Evolutionary conservation across 2,888 invertebrate genomes (phyloP).

Genomic region (Heliconius ethilla): DNA sequence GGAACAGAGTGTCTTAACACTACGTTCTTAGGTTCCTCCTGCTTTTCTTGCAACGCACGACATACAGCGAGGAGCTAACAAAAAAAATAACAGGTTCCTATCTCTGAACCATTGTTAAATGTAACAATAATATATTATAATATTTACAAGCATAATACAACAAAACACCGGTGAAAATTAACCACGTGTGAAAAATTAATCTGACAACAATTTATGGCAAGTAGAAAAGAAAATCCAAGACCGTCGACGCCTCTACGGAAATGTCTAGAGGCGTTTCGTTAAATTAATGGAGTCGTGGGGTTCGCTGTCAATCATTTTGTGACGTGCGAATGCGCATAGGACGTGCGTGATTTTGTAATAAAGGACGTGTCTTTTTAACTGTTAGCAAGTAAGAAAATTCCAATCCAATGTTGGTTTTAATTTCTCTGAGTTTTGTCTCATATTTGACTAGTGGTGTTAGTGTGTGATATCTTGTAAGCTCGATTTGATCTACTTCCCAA

Average conservation of each 20-base stretch:
- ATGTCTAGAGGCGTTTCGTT: slow-evolving; percentile 26
- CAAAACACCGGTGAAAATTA: neutral
- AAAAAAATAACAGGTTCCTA: no score
- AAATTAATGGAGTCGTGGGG: slow-evolving; percentile 40
- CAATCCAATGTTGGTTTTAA: no score
- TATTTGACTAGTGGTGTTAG: no score
- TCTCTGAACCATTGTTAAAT: no score
- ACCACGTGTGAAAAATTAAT: slow-evolving; percentile 1
- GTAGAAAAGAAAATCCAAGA: slow-evolving; percentile 34
- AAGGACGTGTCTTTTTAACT: neutral
- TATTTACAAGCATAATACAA: neutral
- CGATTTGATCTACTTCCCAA: no score
- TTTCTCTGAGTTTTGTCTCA: no score
- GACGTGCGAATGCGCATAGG: slow-evolving; percentile 29
- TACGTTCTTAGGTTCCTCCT: no score
- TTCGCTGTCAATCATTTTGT: slow-evolving; percentile 37
- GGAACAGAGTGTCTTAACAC: no score
- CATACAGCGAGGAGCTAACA: no score
- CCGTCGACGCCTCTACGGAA: slow-evolving; percentile 32
- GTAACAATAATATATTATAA: neutral
- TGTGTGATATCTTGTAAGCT: no score
- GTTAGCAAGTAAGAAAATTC: neutral
- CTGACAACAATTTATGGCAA: slow-evolving; percentile 19
- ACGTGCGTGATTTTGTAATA: neutral
- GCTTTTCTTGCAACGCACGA: no score